Evolutionary conservation across 2,797 vertebrate genomes (phyloP).

Genomic region (Basileuterus tristriatus): DNA sequence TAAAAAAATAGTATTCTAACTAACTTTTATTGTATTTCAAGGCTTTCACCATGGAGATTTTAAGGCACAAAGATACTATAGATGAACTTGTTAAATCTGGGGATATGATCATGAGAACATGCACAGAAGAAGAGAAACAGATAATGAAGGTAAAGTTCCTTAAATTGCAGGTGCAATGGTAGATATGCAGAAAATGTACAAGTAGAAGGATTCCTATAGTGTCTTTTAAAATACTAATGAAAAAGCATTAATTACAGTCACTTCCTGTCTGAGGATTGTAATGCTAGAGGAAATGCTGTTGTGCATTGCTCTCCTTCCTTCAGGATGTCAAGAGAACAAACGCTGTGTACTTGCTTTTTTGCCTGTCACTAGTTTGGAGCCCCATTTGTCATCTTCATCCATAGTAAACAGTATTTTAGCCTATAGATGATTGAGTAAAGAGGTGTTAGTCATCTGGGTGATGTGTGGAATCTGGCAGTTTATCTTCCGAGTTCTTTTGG

Average conservation of each 20-base stretch:
- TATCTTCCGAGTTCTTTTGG: background rate
- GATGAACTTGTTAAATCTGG: conserved; percentile 91
- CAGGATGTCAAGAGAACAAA: background rate
- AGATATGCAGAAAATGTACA: background rate
- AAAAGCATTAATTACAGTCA: background rate
- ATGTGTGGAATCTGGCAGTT: background rate
- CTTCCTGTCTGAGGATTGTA: background rate
- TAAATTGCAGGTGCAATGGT: background rate
- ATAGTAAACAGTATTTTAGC: conserved; percentile 7
- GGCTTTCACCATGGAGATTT: conserved; percentile 96
- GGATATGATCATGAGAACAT: conserved; percentile 85
- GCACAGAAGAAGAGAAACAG: conserved; percentile 87
- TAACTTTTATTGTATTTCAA: conserved; percentile 65
- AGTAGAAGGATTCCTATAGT: background rate
- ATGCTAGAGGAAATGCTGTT: background rate
- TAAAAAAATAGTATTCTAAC: background rate
- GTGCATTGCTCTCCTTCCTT: background rate
- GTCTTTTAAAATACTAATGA: background rate
- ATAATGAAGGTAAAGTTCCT: conserved; percentile 80
- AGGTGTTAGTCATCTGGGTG: background rate
- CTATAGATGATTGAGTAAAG: background rate
- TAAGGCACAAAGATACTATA: conserved; percentile 94
- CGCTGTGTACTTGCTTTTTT: background rate
- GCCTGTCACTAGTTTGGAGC: background rate
- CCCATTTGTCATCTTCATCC: background rate